Percentiles rank a stretch among this genome's conserved stretches.
These are phyloP conservation scores for Cheilosia grossa DNA, from an alignment of 2,888 invertebrate genomes.

Conservation along the genomic window DNA sequence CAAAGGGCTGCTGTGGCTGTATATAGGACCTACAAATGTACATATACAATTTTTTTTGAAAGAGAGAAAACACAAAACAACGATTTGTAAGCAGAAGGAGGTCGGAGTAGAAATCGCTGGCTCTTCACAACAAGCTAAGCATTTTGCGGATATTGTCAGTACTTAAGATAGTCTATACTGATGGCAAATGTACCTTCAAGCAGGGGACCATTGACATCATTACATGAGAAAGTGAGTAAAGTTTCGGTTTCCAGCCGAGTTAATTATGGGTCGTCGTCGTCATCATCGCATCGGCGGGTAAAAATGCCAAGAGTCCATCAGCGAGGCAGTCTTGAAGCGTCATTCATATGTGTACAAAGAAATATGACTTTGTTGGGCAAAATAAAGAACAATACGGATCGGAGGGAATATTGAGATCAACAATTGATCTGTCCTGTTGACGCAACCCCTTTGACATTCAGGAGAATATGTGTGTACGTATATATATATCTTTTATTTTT, in stretches of 20 bases:
- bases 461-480: slow-evolving; percentile 25
- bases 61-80: slow-evolving; percentile 60
- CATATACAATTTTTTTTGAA: slow-evolving; percentile 14
- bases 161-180: slow-evolving; percentile 65
- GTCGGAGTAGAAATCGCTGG: slow-evolving; percentile 63
- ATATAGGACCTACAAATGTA: slow-evolving; percentile 34
- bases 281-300: slow-evolving; percentile 14
- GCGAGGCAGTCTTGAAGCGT: slow-evolving; percentile 56
- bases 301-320: slow-evolving; percentile 63
- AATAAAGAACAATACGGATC: slow-evolving; percentile 44
- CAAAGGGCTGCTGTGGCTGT: slow-evolving; percentile 63
- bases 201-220: slow-evolving; percentile 73
- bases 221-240: slow-evolving; percentile 70
- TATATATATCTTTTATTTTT: slow-evolving; percentile 5
- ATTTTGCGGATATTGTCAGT: slow-evolving; percentile 68
- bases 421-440: slow-evolving; percentile 68
- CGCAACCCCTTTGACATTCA: slow-evolving; percentile 63
- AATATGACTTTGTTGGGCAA: slow-evolving; percentile 52
- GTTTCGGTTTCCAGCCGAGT: slow-evolving; percentile 73
- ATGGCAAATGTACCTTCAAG: slow-evolving; percentile 47
- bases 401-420: slow-evolving; percentile 59
- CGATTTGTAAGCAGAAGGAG: slow-evolving; percentile 62
- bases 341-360: slow-evolving; percentile 27
- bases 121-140: slow-evolving; percentile 66
- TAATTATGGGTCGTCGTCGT: slow-evolving; percentile 66